Conservation (phyloP, 2,797 vertebrate genomes). For the Thalassophryne amazonica region DNA sequence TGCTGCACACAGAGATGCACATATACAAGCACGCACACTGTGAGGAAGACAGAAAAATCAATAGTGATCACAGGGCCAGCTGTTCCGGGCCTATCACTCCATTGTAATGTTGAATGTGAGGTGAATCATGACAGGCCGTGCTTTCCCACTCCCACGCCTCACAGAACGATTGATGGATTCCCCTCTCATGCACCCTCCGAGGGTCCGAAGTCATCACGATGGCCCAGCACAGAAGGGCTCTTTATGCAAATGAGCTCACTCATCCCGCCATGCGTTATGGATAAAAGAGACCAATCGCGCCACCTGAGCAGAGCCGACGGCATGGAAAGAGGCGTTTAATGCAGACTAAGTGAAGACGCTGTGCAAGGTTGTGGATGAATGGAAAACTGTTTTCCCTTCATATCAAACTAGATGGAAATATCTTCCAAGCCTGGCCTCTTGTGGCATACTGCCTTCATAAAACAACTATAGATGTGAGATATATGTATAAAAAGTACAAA, state of each 20-base stretch:
- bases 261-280: constrained; percentile 37
- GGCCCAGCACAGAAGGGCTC: constrained; percentile 51
- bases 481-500: constrained; percentile 17
- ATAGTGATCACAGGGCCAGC: constrained; percentile 72
- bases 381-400: too few relatives aligned
- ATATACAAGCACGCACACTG: neutral
- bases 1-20: neutral
- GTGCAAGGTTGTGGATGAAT: constrained; percentile 4
- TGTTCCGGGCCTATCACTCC: constrained; percentile 67
- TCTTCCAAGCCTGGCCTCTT: constrained; percentile 25
- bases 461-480: constrained; percentile 40
- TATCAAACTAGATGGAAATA: too few relatives aligned
- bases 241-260: constrained; percentile 67
- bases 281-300: constrained; percentile 27
- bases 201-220: constrained; percentile 39
- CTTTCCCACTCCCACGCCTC: constrained; percentile 56
- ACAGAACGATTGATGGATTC: constrained; percentile 50
- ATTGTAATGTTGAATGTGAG: constrained; percentile 58
- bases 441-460: constrained; percentile 34
- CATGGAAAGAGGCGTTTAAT: constrained; percentile 45
- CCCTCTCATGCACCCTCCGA: constrained; percentile 10
- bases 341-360: constrained; percentile 36
- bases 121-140: constrained; percentile 65
- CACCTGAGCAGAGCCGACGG: constrained; percentile 30
- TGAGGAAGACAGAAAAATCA: constrained; percentile 60